phyloP scores from a whole-genome alignment of 2,113 vertebrate genomes.

The Bos indicus region DNA sequence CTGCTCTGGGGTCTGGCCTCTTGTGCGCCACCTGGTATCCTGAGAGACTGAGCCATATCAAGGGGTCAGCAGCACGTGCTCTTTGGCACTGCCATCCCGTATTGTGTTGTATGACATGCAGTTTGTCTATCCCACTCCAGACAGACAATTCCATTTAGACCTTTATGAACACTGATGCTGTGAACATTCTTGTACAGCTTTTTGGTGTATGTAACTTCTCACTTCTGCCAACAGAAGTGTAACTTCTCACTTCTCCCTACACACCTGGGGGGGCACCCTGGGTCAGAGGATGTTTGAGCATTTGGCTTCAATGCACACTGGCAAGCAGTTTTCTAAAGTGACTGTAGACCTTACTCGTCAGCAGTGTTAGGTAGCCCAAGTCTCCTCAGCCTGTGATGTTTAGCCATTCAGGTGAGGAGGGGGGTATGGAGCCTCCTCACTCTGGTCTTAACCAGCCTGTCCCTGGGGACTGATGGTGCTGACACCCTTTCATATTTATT shows the following conservation, averaged over 20 bases:
- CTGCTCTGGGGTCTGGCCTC: background rate
- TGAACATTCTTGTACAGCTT: background rate
- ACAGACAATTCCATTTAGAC: background rate
- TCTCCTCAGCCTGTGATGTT: background rate
- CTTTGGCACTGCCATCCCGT: accelerated
- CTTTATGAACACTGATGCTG: background rate
- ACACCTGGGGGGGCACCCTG: no score
- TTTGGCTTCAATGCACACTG: accelerated
- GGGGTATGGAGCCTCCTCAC: accelerated
- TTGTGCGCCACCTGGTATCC: accelerated
- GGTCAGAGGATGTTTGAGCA: background rate
- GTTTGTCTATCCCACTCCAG: no score
- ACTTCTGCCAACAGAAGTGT: background rate
- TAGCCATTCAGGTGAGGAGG: background rate
- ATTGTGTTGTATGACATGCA: accelerated
- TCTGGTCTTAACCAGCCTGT: background rate
- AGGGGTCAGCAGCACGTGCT: accelerated
- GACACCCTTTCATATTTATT: background rate
- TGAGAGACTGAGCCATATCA: accelerated
- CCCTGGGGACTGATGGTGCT: no score
- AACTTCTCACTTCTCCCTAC: background rate
- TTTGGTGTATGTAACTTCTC: background rate
- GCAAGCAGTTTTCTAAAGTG: background rate
- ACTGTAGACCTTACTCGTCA: accelerated
- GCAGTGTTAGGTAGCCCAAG: accelerated